These are phyloP conservation scores for Drosophila pseudoobscura DNA, from an alignment of 1,140 invertebrate species.

Conservation along the genomic window DNA sequence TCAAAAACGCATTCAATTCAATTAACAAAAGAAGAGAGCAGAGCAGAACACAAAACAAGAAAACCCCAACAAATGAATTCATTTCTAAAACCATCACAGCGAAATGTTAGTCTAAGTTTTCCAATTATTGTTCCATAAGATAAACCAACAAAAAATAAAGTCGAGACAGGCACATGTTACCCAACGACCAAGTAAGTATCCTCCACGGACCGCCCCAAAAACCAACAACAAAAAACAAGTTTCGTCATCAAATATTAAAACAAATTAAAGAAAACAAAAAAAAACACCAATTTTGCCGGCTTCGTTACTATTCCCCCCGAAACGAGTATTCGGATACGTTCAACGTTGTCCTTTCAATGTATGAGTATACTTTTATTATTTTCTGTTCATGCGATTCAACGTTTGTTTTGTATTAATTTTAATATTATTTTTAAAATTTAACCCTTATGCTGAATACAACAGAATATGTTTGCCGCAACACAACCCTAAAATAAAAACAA, in stretches of 20 bases:
- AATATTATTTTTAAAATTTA: slow-evolving; percentile 55
- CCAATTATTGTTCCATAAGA: slow-evolving; percentile 70
- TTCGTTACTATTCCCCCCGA: slow-evolving; percentile 51
- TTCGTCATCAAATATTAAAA: slow-evolving; percentile 29
- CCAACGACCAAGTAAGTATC: slow-evolving; percentile 67
- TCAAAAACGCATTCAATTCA: slow-evolving; percentile 5
- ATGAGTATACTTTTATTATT: slow-evolving; percentile 28
- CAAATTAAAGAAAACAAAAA: slow-evolving; percentile 45
- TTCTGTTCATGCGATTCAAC: slow-evolving; percentile 35
- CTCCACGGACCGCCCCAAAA: slow-evolving; percentile 1
- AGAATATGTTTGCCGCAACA: slow-evolving; percentile 39
- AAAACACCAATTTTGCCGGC: slow-evolving; percentile 26
- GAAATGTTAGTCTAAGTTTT: slow-evolving; percentile 76
- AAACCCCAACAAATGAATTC: slow-evolving; percentile 38
- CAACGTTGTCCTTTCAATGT: slow-evolving; percentile 44
- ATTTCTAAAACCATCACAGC: slow-evolving; percentile 18
- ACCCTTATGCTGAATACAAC: slow-evolving; percentile 29
- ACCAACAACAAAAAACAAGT: slow-evolving; percentile 17
- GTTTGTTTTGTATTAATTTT: slow-evolving; percentile 48
- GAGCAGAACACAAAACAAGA: slow-evolving; percentile 22
- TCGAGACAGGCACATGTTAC: slow-evolving; percentile 34
- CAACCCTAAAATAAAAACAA: slow-evolving; percentile 42
- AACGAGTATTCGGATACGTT: slow-evolving; percentile 47
- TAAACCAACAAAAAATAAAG: slow-evolving; percentile 52
- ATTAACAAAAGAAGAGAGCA: slow-evolving; percentile 1